phyloP scores from a whole-genome alignment of 2,113 vertebrate genomes.

The Conger conger region DNA sequence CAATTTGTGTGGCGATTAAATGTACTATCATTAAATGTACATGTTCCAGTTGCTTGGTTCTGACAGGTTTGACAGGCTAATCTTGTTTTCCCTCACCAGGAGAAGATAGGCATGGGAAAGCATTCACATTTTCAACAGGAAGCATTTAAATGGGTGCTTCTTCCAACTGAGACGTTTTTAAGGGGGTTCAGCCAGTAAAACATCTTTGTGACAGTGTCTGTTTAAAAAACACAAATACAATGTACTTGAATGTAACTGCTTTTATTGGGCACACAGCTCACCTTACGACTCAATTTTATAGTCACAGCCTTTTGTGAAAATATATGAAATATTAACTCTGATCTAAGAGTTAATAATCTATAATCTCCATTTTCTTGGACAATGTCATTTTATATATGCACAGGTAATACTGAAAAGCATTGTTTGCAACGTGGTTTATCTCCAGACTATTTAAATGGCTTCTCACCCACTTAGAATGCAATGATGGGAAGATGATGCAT shows the following conservation, averaged over 20 bases:
- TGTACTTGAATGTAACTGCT: neutral
- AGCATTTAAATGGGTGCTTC: neutral
- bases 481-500: neutral
- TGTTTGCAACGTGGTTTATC: neutral
- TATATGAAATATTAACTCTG: no score
- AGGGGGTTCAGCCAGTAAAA: no score
- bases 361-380: no score
- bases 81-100: neutral
- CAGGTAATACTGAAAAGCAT: neutral
- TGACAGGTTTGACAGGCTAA: neutral
- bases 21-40: neutral
- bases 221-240: no score
- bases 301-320: no score
- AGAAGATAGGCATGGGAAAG: neutral
- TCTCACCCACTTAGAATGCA: neutral
- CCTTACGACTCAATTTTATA: no score
- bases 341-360: no score
- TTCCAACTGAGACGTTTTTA: neutral
- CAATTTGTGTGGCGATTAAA: neutral
- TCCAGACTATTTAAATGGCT: neutral
- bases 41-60: neutral
- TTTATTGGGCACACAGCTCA: no score
- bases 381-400: neutral
- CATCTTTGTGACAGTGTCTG: neutral
- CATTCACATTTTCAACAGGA: neutral